Evolutionary conservation across 2,797 vertebrate species (phyloP).

Genomic region (Anguilla marmorata): DNA sequence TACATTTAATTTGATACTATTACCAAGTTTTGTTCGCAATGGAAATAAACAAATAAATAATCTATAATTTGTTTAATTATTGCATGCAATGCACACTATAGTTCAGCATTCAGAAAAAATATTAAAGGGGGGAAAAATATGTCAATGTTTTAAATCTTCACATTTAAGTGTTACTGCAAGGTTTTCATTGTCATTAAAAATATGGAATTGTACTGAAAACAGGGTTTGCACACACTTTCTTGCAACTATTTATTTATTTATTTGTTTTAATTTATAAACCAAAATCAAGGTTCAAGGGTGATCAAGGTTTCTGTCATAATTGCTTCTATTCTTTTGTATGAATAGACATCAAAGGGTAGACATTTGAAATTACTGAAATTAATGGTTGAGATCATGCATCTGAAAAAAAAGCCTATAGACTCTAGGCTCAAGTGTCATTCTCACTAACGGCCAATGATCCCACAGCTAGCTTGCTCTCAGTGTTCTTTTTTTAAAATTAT

Average conservation of each 20-base stretch:
- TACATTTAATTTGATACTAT: background rate
- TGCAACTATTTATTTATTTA: too few species aligned
- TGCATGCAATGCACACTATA: background rate
- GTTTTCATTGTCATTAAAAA: background rate
- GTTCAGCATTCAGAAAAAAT: background rate
- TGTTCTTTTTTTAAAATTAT: too few species aligned
- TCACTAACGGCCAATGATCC: background rate
- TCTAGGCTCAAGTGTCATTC: background rate
- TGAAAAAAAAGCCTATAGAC: background rate
- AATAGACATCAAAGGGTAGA: slow-evolving; percentile 11
- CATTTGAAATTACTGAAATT: background rate
- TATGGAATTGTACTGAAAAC: too few species aligned
- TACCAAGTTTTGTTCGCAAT: background rate
- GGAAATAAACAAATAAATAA: background rate
- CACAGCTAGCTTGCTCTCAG: too few species aligned
- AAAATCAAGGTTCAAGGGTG: background rate
- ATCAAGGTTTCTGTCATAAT: background rate
- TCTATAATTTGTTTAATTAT: background rate
- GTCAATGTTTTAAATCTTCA: background rate
- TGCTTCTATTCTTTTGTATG: background rate
- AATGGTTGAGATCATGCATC: background rate
- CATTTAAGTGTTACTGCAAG: too few species aligned
- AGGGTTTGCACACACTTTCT: too few species aligned
- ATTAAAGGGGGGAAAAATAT: background rate
- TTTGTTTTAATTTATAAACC: too few species aligned